Evolutionary conservation across 2,888 invertebrate genomes (phyloP).

Genomic region (Idaea biselata): DNA sequence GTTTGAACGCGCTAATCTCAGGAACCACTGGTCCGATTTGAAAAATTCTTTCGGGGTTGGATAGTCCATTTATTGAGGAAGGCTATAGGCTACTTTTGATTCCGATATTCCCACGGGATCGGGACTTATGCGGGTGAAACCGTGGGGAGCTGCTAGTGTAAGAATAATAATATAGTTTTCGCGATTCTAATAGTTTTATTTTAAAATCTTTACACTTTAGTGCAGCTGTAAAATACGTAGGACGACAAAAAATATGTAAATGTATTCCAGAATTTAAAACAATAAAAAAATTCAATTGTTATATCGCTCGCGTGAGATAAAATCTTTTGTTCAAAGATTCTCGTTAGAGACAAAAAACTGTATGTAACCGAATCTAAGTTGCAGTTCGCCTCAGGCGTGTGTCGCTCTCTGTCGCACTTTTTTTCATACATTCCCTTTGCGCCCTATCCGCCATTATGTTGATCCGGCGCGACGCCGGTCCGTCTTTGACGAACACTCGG

Average conservation of each 20-base stretch:
- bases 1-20: too few species aligned
- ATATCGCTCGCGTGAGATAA: constrained; percentile 9
- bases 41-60: too few species aligned
- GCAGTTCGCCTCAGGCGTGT: constrained; percentile 51
- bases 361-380: constrained; percentile 70
- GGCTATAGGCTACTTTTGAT: too few species aligned
- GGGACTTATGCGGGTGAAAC: too few species aligned
- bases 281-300: not conserved
- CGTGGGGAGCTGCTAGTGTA: too few species aligned
- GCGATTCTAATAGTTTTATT: too few species aligned
- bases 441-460: constrained; percentile 75
- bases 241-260: too few species aligned
- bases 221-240: not conserved
- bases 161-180: too few species aligned
- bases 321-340: constrained; percentile 41
- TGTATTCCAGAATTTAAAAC: not conserved
- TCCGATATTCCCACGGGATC: too few species aligned
- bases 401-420: constrained; percentile 44
- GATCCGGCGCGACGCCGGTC: constrained; percentile 77
- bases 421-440: constrained; percentile 67
- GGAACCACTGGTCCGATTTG: too few species aligned
- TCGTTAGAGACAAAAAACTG: constrained; percentile 54
- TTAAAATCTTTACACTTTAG: too few species aligned
- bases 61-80: too few species aligned
- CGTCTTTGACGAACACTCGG: constrained; percentile 77